phyloP scores from a whole-genome alignment of 92 coral and sea anemone genomes.

The Paragorgia papillata region DNA sequence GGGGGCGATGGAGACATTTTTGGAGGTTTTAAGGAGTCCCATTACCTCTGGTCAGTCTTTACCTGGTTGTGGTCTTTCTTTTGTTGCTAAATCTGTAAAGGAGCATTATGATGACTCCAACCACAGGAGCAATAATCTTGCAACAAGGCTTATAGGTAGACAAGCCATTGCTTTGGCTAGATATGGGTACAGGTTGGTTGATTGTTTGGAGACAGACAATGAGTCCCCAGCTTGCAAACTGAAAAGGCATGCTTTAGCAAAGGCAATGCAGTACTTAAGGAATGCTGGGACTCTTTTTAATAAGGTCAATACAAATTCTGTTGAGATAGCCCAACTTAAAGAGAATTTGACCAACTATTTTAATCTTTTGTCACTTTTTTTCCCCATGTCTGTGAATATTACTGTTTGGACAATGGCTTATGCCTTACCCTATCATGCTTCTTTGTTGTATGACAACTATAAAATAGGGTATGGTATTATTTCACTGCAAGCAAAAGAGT shows the following conservation, averaged over 20 bases:
- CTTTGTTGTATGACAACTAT: slow-evolving; percentile 43
- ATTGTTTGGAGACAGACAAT: no score
- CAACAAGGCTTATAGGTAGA: slow-evolving; percentile 49
- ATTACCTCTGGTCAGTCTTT: background rate
- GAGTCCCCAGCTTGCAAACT: slow-evolving; percentile 18
- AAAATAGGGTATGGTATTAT: slow-evolving; percentile 58
- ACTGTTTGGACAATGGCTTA: no score
- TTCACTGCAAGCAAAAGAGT: no score
- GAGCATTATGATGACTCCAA: slow-evolving; percentile 56
- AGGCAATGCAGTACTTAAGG: slow-evolving; percentile 50
- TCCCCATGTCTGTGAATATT: no score
- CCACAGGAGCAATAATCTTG: slow-evolving; percentile 53
- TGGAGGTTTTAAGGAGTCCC: slow-evolving; percentile 25
- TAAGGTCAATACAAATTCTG: slow-evolving; percentile 52
- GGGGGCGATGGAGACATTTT: slow-evolving; percentile 35
- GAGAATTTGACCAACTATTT: slow-evolving; percentile 45
- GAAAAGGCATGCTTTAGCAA: slow-evolving; percentile 55
- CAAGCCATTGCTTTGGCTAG: slow-evolving; percentile 64
- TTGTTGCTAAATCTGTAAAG: slow-evolving; percentile 39
- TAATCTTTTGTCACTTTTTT: slow-evolving; percentile 53
- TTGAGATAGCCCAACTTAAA: slow-evolving; percentile 29
- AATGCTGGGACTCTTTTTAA: slow-evolving; percentile 64
- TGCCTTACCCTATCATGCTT: slow-evolving; percentile 65
- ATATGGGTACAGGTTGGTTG: no score
- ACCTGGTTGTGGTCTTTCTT: slow-evolving; percentile 62